These are phyloP conservation scores for Orchesella flavescens DNA, from an alignment of 2,888 invertebrate genomes.

Conservation along the genomic window DNA sequence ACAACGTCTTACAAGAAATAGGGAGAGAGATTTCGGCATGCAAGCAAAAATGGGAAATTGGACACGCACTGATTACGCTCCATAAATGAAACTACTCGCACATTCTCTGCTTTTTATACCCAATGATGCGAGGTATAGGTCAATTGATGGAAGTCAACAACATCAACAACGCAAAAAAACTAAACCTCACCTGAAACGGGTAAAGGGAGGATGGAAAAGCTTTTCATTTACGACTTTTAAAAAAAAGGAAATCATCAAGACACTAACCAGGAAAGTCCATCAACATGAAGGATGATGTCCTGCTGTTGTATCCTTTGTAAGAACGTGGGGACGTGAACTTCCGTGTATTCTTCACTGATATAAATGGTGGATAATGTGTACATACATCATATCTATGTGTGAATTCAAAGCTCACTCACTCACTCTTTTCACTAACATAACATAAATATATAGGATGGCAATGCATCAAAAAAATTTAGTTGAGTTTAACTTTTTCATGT, in stretches of 20 bases:
- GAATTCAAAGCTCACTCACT: not conserved
- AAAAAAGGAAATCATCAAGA: no score
- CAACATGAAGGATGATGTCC: constrained; percentile 61
- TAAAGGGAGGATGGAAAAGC: constrained; percentile 3
- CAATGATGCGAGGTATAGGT: no score
- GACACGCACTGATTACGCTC: constrained; percentile 41
- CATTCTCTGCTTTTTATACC: no score
- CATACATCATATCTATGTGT: constrained; percentile 41
- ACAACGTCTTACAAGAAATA: no score
- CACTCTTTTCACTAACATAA: not conserved
- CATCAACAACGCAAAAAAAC: no score
- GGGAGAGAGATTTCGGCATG: no score
- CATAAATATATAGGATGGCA: no score
- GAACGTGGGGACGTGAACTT: not conserved
- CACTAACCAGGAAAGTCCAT: constrained; percentile 62
- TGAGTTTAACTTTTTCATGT: constrained; percentile 26
- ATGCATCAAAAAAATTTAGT: no score
- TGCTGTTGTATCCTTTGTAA: not conserved
- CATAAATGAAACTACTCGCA: no score
- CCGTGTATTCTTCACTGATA: not conserved
- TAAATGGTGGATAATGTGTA: not conserved
- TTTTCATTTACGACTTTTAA: constrained; percentile 22
- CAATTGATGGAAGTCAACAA: no score
- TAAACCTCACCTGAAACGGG: not conserved
- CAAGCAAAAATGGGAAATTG: constrained; percentile 3